Percentiles rank a stretch among this genome's conserved stretches.
Conservation (phyloP, 2,888 invertebrate genomes). For the Panzeria rudis region DNA sequence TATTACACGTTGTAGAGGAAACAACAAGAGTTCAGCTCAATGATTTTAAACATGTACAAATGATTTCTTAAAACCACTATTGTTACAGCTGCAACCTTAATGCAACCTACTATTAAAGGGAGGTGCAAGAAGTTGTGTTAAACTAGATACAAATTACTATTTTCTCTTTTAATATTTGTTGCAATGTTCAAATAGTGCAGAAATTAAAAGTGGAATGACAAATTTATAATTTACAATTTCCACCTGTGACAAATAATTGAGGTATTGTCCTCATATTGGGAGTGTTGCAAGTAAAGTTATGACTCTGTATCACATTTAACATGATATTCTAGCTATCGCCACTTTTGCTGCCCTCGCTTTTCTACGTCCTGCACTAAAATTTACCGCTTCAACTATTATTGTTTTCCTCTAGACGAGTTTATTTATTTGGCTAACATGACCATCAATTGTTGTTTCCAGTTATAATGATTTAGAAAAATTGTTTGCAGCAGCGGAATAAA, state of each 20-base stretch:
- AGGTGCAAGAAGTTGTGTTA: not conserved
- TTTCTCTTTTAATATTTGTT: no score
- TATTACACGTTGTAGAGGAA: not conserved
- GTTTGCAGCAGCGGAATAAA: slow-evolving; percentile 47
- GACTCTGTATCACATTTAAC: no score
- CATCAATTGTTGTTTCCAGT: slow-evolving; percentile 36
- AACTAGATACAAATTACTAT: not conserved
- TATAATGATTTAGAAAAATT: slow-evolving; percentile 50
- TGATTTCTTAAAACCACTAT: slow-evolving; percentile 45
- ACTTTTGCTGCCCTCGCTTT: not conserved
- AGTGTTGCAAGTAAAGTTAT: no score
- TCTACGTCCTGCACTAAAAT: slow-evolving; percentile 9
- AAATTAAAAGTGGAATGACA: not conserved
- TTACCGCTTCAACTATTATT: slow-evolving; percentile 14
- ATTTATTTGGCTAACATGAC: slow-evolving; percentile 8
- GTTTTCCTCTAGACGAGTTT: not conserved
- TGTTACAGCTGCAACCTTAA: not conserved
- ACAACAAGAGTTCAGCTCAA: slow-evolving; percentile 3
- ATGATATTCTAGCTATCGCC: not conserved
- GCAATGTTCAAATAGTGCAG: no score
- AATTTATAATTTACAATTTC: no score
- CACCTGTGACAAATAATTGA: no score
- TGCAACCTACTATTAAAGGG: slow-evolving; percentile 1
- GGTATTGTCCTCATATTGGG: no score
- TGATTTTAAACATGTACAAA: slow-evolving; percentile 50